Evolutionary conservation across 1,140 invertebrate species (phyloP).

Genomic region (Pomacea maculata): DNA sequence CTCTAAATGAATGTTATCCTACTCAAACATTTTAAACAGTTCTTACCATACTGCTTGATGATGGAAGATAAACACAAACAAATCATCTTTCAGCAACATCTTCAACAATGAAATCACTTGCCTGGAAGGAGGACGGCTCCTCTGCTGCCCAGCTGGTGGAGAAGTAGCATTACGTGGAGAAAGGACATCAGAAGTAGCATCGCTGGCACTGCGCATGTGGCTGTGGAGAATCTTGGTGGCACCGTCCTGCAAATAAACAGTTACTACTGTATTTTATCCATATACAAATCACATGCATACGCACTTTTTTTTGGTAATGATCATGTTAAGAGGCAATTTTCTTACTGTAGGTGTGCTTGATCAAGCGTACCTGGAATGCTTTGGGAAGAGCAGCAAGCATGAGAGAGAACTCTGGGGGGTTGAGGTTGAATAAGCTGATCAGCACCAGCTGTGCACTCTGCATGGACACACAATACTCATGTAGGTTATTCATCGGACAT

Average conservation of each 20-base stretch:
- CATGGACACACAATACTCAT: conserved; percentile 30
- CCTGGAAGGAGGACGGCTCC: conserved; percentile 54
- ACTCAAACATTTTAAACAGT: neutral
- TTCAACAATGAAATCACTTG: conserved; percentile 18
- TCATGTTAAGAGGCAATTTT: neutral
- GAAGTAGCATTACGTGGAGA: conserved; percentile 59
- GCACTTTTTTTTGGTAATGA: neutral
- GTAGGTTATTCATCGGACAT: neutral
- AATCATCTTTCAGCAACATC: neutral
- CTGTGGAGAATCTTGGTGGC: conserved; percentile 85
- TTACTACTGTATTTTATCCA: neutral
- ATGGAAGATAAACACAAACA: too few relatives aligned
- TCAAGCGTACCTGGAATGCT: conserved; percentile 72
- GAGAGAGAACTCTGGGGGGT: conserved; percentile 85
- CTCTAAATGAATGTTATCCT: too few relatives aligned
- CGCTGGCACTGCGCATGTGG: conserved; percentile 71
- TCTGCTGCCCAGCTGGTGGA: conserved; percentile 41
- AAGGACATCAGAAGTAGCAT: conserved; percentile 61
- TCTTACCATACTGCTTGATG: too few relatives aligned
- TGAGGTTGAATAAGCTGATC: conserved; percentile 88
- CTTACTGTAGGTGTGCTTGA: too few relatives aligned
- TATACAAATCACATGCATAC: neutral
- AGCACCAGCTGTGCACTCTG: conserved; percentile 80
- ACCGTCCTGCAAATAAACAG: conserved; percentile 71
- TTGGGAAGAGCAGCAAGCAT: conserved; percentile 84